Evolutionary conservation across 2,113 vertebrate genomes (phyloP), one percentile per base, ranked within the genome.

Genomic region (Platycercus adscitus): DNA sequence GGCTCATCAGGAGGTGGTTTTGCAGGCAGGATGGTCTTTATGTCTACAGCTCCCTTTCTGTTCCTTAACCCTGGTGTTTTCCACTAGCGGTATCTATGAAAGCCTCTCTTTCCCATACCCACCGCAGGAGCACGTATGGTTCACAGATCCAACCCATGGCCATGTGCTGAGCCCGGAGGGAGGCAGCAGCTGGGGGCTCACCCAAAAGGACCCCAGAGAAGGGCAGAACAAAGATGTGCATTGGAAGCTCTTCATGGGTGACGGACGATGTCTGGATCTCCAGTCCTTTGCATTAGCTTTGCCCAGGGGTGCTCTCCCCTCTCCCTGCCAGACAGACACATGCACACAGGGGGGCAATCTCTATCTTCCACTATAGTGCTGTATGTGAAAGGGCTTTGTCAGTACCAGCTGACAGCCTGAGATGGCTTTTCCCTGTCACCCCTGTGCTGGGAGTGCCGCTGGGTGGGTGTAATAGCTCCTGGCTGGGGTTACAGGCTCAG

Each of bases 71-170:
- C 25, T 0, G 1, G 6, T 39, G 29, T 43, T 41, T 75, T n/a
- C 49, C n/a, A 20, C 17, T 6, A 9, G 10, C 5, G 0, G 1
- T 41, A 26, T 10, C 63, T 46, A 13, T 56, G 76, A 63, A 26
- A 70, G 33, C 53, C 35, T 49, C 18, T 35, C 8, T 58, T 55
- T 78, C 37, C 37, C 44, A 17, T 39, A 11, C 3, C 9, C 2
- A 1, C 10, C 0, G 1, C 31, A 20, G 47, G 17, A 41, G 29
- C 17, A 6, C 3, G 3, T 0, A 1, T 29, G 63, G 49, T 28
- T 76, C 0, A 2, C n/a, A 16, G 43, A 46, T 88, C 11, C 47
- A 68, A 16, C 25, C 26, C 0, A 0, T 39, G 44, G 18, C 49
- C 2, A 0, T 66, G 44, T 1, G 17, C 52, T 60, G 41, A 39